A percentile compares a stretch with the other conserved stretches of the same genome.
These are phyloP conservation scores for Tetramorium bicarinatum DNA, from an alignment of 2,888 invertebrate genomes.

Conservation along the genomic window DNA sequence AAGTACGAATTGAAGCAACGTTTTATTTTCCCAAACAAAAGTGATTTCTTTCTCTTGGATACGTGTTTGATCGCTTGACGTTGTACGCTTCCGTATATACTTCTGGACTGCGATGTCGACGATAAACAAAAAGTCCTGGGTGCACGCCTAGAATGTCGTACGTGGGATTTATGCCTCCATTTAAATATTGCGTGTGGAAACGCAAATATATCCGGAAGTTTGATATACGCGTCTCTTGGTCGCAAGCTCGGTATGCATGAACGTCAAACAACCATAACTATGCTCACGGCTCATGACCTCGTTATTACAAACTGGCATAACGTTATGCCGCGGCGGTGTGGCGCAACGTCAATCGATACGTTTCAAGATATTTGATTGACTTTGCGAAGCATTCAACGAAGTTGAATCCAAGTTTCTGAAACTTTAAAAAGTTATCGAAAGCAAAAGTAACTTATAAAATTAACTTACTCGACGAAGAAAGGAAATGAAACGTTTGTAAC, in stretches of 20 bases:
- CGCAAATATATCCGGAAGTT: slow-evolving; percentile 46
- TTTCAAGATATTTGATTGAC: slow-evolving; percentile 33
- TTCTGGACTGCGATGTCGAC: neutral
- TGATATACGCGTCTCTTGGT: slow-evolving; percentile 33
- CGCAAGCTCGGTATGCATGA: slow-evolving; percentile 15
- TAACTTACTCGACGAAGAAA: neutral
- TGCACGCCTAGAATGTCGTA: neutral
- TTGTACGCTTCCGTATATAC: neutral
- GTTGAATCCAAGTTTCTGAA: neutral
- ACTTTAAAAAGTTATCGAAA: neutral
- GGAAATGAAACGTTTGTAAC: neutral
- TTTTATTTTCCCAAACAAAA: slow-evolving; percentile 2
- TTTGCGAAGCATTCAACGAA: neutral
- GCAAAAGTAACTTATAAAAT: neutral
- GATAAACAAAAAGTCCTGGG: slow-evolving; percentile 2
- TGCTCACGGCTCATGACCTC: slow-evolving; percentile 29
- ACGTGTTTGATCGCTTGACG: neutral
- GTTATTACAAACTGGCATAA: slow-evolving; percentile 41
- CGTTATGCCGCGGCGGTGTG: neutral
- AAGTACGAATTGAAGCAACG: neutral
- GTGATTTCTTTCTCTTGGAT: neutral
- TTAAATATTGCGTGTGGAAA: slow-evolving; percentile 42
- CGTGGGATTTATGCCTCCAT: slow-evolving; percentile 29
- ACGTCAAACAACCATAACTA: slow-evolving; percentile 21
- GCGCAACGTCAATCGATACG: slow-evolving; percentile 1